Evolutionary conservation across 2,113 vertebrate species (phyloP).

Genomic region (Pogonocichla stellata): DNA sequence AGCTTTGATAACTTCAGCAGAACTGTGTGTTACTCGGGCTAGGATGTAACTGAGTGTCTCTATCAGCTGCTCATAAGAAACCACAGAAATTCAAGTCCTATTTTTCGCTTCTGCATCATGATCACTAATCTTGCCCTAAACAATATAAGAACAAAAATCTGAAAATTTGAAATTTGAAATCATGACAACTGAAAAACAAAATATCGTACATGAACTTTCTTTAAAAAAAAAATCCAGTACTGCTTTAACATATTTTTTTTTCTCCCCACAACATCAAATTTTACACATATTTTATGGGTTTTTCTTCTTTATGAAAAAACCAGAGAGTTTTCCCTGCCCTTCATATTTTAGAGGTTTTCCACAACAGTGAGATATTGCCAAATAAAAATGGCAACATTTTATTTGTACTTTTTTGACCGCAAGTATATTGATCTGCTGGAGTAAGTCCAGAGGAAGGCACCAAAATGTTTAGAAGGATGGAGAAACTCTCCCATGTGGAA

Average conservation of each 20-base stretch:
- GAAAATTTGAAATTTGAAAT: background rate
- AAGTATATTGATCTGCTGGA: no score
- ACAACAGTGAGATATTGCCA: background rate
- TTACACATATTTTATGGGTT: rapidly evolving
- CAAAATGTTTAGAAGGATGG: background rate
- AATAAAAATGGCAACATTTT: background rate
- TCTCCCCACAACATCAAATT: background rate
- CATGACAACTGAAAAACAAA: background rate
- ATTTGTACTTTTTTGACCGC: background rate
- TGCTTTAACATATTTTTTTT: background rate
- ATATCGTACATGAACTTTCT: background rate
- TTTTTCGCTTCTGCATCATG: background rate
- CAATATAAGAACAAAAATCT: background rate
- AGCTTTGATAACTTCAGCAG: background rate
- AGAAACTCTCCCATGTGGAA: background rate
- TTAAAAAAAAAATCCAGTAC: background rate
- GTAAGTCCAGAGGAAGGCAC: background rate
- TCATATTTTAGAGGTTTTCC: background rate
- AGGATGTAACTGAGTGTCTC: background rate
- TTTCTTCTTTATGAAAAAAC: background rate
- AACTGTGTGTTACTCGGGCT: background rate
- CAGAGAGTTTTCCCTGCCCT: rapidly evolving
- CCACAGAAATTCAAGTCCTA: background rate
- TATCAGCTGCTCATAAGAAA: background rate
- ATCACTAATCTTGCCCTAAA: background rate